Evolutionary conservation across 2,797 vertebrate species (phyloP).

Genomic region (Lophius americanus): DNA sequence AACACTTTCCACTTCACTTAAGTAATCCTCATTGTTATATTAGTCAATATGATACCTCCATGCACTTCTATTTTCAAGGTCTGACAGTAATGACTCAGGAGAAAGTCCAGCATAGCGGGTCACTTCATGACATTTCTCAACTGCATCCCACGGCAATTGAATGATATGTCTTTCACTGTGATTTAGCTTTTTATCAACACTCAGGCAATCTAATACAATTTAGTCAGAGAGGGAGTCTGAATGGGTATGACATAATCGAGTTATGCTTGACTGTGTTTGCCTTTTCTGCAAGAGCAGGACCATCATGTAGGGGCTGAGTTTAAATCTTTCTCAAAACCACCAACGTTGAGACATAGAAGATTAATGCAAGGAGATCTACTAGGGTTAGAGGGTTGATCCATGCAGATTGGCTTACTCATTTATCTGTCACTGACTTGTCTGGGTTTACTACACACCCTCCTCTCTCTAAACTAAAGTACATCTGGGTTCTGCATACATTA

Average conservation of each 20-base stretch:
- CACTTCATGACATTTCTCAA: slow-evolving; percentile 59
- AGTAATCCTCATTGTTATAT: too few relatives aligned
- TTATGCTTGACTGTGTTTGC: slow-evolving; percentile 17
- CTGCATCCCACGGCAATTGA: slow-evolving; percentile 55
- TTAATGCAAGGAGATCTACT: slow-evolving; percentile 6
- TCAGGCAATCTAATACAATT: slow-evolving; percentile 48
- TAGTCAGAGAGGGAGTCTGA: slow-evolving; percentile 45
- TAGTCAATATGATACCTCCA: slow-evolving; percentile 4
- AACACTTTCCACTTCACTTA: not conserved
- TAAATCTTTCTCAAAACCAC: slow-evolving; percentile 17
- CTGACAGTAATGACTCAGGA: slow-evolving; percentile 48
- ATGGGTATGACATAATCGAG: slow-evolving; percentile 28
- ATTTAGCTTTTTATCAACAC: slow-evolving; percentile 48
- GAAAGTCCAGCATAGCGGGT: slow-evolving; percentile 32
- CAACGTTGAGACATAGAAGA: slow-evolving; percentile 26
- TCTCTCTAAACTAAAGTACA: slow-evolving; percentile 26
- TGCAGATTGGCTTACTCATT: slow-evolving; percentile 38
- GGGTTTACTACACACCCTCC: not conserved
- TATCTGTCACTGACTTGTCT: slow-evolving; percentile 25
- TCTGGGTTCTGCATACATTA: slow-evolving; percentile 16
- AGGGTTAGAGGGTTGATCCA: slow-evolving; percentile 5
- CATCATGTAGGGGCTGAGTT: not conserved
- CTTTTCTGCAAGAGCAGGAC: slow-evolving; percentile 15
- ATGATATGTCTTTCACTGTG: slow-evolving; percentile 35
- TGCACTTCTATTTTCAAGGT: slow-evolving; percentile 27